Conservation (phyloP, 2,888 invertebrate species). For the Mantis religiosa region DNA sequence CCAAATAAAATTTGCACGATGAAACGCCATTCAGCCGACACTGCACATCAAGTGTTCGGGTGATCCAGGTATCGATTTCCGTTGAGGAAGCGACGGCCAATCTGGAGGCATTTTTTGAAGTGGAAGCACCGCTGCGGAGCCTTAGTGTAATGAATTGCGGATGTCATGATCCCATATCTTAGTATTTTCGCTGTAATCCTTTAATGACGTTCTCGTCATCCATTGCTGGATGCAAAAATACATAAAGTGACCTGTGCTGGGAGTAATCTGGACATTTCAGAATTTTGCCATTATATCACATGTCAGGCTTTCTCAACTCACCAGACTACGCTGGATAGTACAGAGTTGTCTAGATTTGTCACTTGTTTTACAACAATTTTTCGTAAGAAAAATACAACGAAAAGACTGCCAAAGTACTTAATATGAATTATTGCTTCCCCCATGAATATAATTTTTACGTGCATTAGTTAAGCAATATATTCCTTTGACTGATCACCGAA, state of each 20-base stretch:
- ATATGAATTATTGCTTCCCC: too few species aligned
- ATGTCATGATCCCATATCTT: background rate
- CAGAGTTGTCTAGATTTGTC: too few species aligned
- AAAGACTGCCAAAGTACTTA: too few species aligned
- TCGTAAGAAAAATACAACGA: too few species aligned
- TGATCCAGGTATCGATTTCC: background rate
- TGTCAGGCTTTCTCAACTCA: background rate
- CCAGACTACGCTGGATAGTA: background rate
- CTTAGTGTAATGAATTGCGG: background rate
- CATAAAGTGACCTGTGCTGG: background rate
- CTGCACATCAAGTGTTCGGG: background rate
- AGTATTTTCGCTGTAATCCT: background rate
- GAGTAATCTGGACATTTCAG: background rate
- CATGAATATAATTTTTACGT: too few species aligned
- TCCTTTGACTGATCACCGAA: too few species aligned
- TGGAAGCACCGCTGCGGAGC: background rate
- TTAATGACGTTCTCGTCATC: background rate
- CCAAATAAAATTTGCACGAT: background rate
- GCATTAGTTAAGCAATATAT: too few species aligned
- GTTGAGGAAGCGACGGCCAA: background rate
- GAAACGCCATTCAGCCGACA: background rate
- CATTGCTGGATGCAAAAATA: background rate
- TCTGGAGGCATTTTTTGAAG: background rate
- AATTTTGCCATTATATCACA: background rate
- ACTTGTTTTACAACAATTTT: too few species aligned